These are phyloP conservation scores for Eupithecia exiguata DNA, from an alignment of 2,888 invertebrate species.

Conservation along the genomic window DNA sequence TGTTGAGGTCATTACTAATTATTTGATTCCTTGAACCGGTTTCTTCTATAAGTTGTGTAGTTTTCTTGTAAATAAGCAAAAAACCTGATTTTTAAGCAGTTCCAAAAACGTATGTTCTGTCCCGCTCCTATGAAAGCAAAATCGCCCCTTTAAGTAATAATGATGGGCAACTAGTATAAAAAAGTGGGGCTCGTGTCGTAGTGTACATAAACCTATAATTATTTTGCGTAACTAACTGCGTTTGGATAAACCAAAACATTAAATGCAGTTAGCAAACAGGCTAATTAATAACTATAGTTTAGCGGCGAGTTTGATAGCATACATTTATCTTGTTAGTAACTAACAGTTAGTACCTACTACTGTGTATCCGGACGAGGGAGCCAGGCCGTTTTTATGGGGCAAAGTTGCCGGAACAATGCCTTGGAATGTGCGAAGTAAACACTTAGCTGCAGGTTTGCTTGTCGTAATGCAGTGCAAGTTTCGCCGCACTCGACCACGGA, in stretches of 20 bases:
- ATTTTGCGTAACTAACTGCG: neutral
- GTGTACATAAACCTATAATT: no score
- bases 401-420: conserved; percentile 67
- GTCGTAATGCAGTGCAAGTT: conserved; percentile 78
- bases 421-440: conserved; percentile 79
- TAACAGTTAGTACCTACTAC: conserved; percentile 29
- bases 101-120: no score
- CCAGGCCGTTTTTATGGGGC: conserved; percentile 70
- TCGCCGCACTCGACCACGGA: conserved; percentile 65
- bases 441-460: conserved; percentile 80
- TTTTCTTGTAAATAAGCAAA: no score
- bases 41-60: no score
- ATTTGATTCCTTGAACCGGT: no score
- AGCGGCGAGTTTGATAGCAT: conserved; percentile 47
- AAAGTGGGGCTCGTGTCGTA: neutral
- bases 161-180: neutral
- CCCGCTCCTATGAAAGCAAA: no score
- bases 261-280: conserved; percentile 15
- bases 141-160: no score
- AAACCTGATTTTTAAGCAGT: no score
- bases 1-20: no score
- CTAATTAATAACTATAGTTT: conserved; percentile 38
- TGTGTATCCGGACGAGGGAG: conserved; percentile 51
- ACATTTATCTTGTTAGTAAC: conserved; percentile 53
- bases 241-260: conserved; percentile 8